Base-by-base conservation (phyloP, 2,797 vertebrate species). In the Ctenopoma multispine region DNA sequence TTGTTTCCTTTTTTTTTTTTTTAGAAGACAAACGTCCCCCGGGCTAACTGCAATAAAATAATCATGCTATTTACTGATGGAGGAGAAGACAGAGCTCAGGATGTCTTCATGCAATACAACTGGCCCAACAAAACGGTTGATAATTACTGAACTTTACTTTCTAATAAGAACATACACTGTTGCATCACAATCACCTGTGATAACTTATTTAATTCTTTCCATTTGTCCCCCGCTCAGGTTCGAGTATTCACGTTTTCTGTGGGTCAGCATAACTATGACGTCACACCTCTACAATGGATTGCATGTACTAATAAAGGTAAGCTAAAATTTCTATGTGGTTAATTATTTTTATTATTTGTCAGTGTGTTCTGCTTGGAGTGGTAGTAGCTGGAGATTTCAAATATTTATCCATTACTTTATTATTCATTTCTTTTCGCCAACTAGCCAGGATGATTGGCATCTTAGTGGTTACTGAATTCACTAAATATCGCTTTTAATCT, bases 61-160 rank as follows among this genome's bases (percentile, higher is more conserved):
- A 99, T 99, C 86, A 99, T 99, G 98, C 94, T 99, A 91, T 99
- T 99, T 89, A 99, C 98, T 0, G 98, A 99, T 0, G 98, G 98
- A 0, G 98, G 98, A 0, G 98, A 99, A 87, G 98, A 99, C 81
- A 93, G 97, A 0, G 98, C 98, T 48, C 97, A 99, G 91, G 98
- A 99, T 0, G 96, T 99, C 84, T 99, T 99, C 75, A 96, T 98
- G 94, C 97, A 96, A 84, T 98, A 99, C 93, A 99, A 99, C 89
- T 99, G 97, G 97, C 98, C 98, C 72, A 99, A 99, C 80, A 97
- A 98, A 87, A 99, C 97, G 62, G 98, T 99, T 73, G 89, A 96
- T 83, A 24, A 55, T 56, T 43, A 65, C 36, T 53, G 46, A 73
- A 50, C 13, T 23, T 10, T 29, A 36, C 11, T 40, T 4, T 7